Base-by-base conservation (phyloP, 2,113 vertebrate genomes). In the Neodon shergylaensis region DNA sequence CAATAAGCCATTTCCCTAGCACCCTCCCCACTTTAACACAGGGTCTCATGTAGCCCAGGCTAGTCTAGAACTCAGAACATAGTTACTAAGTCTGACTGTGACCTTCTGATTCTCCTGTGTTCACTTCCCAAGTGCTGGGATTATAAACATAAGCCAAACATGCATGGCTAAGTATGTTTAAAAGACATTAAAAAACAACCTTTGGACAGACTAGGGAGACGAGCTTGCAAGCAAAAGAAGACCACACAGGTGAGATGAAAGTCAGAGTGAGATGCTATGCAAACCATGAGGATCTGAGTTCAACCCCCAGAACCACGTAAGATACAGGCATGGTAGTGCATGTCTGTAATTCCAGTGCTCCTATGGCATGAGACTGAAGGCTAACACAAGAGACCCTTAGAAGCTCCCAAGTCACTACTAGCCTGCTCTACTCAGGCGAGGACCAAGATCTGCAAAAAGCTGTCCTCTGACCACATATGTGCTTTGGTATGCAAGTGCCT, bases 171-270 rank as follows among this genome's bases (percentile, higher is more conserved):
- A 86, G 11, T 42, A 90, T 33, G 26, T 92, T 96, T 61, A 82
- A 88, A 96, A 93, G 36, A 90, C 86, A 83, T 14, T 82, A 61
- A 95, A 83, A 44, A 86, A 33, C 11, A 63, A 90, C 83, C 85
- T 96, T 73, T 76, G 76, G 33, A 58, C 52, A 54, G 36, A 90
- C 36, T 21, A 58, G 28, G 92, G 91, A 83, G 54, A 73, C 47
- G n/a, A 91, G 94, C n/a, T 88, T 54, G 42, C 79, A 91, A 97
- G 42, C 47, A 91, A 96, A 8, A 93, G 74, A 85, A 92, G 47
- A 88, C 24, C 16, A 21, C 31, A 74, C 3, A 90, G 21, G 31
- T 13, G 94, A 79, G 52, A 85, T 49, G 83, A 93, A 78, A n/a
- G 94, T 47, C n/a, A 93, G 91, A 95, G 31, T 58, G 26, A 65